Evolutionary conservation across 1,140 invertebrate species (phyloP), one percentile per base, ranked within the genome.

Genomic region (Hirudo medicinalis): DNA sequence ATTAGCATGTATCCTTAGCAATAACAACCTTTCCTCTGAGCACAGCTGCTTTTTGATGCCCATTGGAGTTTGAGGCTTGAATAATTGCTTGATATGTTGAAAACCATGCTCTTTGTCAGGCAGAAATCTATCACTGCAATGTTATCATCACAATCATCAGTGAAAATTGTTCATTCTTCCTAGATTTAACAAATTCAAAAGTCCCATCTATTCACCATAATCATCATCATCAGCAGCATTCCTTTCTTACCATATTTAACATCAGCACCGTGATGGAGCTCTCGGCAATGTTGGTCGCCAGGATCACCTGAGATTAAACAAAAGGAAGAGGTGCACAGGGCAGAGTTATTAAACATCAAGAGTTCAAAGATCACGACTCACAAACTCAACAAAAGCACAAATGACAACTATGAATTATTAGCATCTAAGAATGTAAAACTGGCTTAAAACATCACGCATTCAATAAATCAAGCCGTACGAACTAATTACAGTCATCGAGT

Each of bases 61-160:
- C 94, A 97, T 68, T 84, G 82, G 72, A 95, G 76, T 74, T 89
- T 85, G 9, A 97, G 83, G 67, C 86, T 86, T 40, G 88, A 87
- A 76, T 90, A 94, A 83, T 91, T 91, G 0, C 90, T 90, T 0
- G 81, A 79, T 6, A 83, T 78, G 79, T 95, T 89, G 67, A 86
- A 87, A 3, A 88, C 83, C 71, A 94, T 80, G 54, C 87, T 85
- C 83, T 95, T 97, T 40, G 90, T 92, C 20, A 97, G 83, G 81
- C 94, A 97, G 81, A 93, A 97, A 83, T 98, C 95, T 77, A 98
- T 91, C 9, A 98, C 92, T 92, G 80, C 8, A 70, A 9, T 15
- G 25, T 36, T 8, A 68, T 63, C n/a, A 68, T 27, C 29, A 67
- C 11, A 4, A 68, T n/a, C n/a, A 36, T 68, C n/a, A 32, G 8